Percentiles rank a stretch among this genome's conserved stretches.
Evolutionary conservation across 1,140 invertebrate species (phyloP).

Genomic region (Leptopilina clavipes): DNA sequence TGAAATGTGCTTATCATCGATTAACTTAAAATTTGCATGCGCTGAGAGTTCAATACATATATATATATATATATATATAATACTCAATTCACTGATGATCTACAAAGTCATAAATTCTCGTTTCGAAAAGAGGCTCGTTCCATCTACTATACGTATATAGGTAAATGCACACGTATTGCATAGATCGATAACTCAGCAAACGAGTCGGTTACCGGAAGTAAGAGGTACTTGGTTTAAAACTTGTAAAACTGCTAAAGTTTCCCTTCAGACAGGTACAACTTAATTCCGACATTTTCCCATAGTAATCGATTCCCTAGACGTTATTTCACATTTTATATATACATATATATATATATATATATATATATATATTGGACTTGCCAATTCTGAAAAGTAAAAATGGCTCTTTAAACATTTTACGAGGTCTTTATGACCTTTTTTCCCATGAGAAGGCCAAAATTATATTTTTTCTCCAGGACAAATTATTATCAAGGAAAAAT

Average conservation of each 20-base stretch:
- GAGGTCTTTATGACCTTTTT: background rate
- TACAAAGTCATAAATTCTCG: constrained; percentile 7
- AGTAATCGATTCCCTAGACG: constrained; percentile 6
- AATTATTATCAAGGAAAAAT: too few relatives aligned
- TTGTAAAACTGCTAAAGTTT: constrained; percentile 32
- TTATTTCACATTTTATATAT: too few relatives aligned
- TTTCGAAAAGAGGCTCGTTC: constrained; percentile 1
- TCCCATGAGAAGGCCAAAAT: too few relatives aligned
- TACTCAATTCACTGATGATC: constrained; percentile 14
- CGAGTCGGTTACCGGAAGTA: constrained; percentile 25
- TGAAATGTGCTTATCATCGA: background rate
- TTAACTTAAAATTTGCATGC: background rate
- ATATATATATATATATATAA: too few relatives aligned
- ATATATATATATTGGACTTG: background rate
- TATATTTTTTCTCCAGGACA: too few relatives aligned
- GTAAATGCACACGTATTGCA: background rate
- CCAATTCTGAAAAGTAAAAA: constrained; percentile 8
- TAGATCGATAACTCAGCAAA: constrained; percentile 29
- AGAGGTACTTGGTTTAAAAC: constrained; percentile 23
- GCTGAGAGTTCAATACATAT: background rate
- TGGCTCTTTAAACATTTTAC: constrained; percentile 14
- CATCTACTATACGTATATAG: background rate
- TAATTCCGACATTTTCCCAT: constrained; percentile 27
- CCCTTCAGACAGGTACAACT: constrained; percentile 31
- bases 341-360: too few relatives aligned